phyloP scores from a whole-genome alignment of 2,113 vertebrate genomes.

The Heterocephalus glaber region DNA sequence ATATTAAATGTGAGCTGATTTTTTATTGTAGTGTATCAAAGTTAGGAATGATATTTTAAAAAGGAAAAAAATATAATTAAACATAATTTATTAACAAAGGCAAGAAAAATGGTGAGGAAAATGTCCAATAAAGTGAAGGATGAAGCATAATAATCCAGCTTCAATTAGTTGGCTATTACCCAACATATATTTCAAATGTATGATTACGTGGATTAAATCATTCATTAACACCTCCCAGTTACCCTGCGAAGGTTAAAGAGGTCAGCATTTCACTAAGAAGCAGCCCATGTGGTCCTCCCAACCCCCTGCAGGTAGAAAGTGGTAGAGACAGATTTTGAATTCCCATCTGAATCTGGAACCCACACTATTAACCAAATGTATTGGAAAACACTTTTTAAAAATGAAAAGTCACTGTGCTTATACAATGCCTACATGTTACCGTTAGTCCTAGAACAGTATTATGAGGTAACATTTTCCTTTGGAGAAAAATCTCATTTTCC shows the following conservation, averaged over 20 bases:
- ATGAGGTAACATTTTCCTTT: not conserved
- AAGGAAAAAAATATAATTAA: not conserved
- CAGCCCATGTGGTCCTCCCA: not conserved
- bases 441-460: not conserved
- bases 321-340: not conserved
- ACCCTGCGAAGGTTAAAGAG: not conserved
- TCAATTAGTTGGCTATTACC: slow-evolving; percentile 18
- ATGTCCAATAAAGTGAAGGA: not conserved
- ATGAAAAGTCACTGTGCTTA: not conserved
- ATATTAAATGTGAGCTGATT: not conserved
- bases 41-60: slow-evolving; percentile 32
- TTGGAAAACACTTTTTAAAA: not conserved
- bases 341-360: not conserved
- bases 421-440: not conserved
- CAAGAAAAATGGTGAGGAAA: slow-evolving; percentile 8
- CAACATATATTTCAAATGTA: slow-evolving; percentile 10
- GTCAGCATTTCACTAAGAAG: slow-evolving; percentile 16
- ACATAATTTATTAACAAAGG: slow-evolving; percentile 25
- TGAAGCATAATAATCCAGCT: slow-evolving; percentile 6
- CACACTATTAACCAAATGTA: not conserved
- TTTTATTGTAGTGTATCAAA: not conserved
- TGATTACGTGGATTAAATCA: slow-evolving; percentile 2
- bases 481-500: slow-evolving; percentile 45
- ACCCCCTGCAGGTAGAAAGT: not conserved
- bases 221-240: slow-evolving; percentile 9